phyloP scores from a whole-genome alignment of 1,140 invertebrate genomes.

The Xylocopa sonorina region DNA sequence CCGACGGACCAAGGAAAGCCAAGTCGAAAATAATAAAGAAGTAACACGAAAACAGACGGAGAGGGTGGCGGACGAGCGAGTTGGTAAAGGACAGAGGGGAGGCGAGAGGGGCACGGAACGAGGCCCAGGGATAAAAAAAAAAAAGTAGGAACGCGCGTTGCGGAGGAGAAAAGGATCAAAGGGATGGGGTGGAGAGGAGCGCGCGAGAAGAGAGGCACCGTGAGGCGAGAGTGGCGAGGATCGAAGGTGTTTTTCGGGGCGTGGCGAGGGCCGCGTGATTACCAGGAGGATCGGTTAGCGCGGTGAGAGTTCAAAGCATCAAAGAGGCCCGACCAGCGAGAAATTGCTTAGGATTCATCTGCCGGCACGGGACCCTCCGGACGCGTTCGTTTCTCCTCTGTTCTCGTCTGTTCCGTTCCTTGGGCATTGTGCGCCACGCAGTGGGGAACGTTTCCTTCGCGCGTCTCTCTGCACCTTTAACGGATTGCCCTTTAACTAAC shows the following conservation, averaged over 20 bases:
- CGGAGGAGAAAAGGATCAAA: conserved; percentile 39
- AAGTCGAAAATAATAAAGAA: background rate
- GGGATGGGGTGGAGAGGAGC: conserved; percentile 4
- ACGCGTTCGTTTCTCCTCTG: conserved; percentile 4
- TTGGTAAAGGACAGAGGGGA: background rate
- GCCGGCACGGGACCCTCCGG: conserved; percentile 66
- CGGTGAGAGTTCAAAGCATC: conserved; percentile 82
- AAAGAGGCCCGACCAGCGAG: conserved; percentile 80
- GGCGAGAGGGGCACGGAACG: background rate
- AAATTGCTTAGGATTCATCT: conserved; percentile 81
- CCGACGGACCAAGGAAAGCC: background rate
- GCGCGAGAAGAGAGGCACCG: conserved; percentile 29
- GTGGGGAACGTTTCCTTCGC: background rate
- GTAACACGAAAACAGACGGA: background rate
- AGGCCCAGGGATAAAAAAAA: background rate
- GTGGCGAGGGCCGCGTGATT: conserved; percentile 80
- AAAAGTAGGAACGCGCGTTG: conserved; percentile 1
- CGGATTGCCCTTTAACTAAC: conserved; percentile 56
- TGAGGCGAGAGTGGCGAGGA: conserved; percentile 62
- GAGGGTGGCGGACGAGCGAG: background rate
- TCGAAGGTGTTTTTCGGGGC: conserved; percentile 81
- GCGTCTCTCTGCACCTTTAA: conserved; percentile 42
- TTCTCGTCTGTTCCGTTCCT: conserved; percentile 15
- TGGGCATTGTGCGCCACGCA: conserved; percentile 21
- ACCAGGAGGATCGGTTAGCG: conserved; percentile 81